Percentiles rank a stretch among this genome's conserved stretches.
These are phyloP conservation scores for Sigmodon hispidus DNA, from an alignment of 2,113 vertebrate genomes.

Conservation along the genomic window DNA sequence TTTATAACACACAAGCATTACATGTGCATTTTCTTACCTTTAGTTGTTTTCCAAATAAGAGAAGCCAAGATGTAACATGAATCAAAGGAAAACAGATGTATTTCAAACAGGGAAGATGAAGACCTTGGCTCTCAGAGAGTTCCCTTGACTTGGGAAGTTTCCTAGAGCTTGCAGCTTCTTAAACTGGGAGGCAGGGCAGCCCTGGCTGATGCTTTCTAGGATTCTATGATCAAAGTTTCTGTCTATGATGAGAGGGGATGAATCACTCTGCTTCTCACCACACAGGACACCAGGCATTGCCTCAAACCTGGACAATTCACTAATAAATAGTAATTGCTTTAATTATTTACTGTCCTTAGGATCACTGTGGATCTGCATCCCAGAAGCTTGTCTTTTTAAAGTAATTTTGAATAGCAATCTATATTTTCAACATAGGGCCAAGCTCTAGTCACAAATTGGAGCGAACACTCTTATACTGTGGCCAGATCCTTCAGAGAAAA, in stretches of 20 bases:
- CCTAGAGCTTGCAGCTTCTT: neutral
- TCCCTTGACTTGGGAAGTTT: neutral
- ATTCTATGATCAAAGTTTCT: neutral
- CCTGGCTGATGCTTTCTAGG: neutral
- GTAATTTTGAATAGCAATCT: constrained; percentile 44
- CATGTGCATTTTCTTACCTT: neutral
- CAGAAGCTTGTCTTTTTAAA: constrained; percentile 1
- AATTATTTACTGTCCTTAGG: constrained; percentile 35
- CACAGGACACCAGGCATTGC: neutral
- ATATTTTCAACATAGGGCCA: neutral
- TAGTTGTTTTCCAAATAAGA: neutral
- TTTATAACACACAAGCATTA: neutral
- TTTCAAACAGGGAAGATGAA: neutral
- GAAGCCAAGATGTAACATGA: neutral
- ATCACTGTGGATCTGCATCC: neutral
- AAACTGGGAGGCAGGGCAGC: neutral
- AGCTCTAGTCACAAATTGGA: constrained; percentile 14
- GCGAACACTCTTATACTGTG: neutral
- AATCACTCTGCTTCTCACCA: neutral
- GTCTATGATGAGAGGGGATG: neutral
- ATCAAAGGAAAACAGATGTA: neutral
- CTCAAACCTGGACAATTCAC: neutral
- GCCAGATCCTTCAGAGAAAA: neutral
- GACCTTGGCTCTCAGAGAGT: neutral
- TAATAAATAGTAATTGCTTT: constrained; percentile 1